phyloP scores from a whole-genome alignment of 2,113 vertebrate species.

The Oryctolagus cuniculus region mOryCun1.1 NC_091441.1:52981001-52981500 shows the following conservation, averaged over 20 bases:
- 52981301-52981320: conserved; percentile 10
- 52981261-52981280: conserved; percentile 27
- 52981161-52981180: conserved; percentile 10
- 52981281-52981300: not conserved
- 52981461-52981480: not conserved
- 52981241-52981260: conserved; percentile 44
- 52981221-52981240: conserved; percentile 13
- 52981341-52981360: conserved; percentile 55
- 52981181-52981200: not conserved
- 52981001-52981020: not conserved
- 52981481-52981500: not conserved
- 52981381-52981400: not conserved
- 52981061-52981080: not conserved
- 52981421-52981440: not conserved
- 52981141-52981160: not conserved
- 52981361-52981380: not conserved
- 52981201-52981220: not conserved
- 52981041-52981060: not conserved
- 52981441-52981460: not conserved
- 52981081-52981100: not conserved
- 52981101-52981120: not conserved
- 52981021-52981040: not conserved
- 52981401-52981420: not conserved
- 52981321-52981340: too few species aligned
- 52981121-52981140: too few species aligned